A percentile compares a stretch with the other conserved stretches of the same genome.
Evolutionary conservation across 1,140 invertebrate genomes (phyloP).

Genomic region (Anoplolepis gracilipes): DNA sequence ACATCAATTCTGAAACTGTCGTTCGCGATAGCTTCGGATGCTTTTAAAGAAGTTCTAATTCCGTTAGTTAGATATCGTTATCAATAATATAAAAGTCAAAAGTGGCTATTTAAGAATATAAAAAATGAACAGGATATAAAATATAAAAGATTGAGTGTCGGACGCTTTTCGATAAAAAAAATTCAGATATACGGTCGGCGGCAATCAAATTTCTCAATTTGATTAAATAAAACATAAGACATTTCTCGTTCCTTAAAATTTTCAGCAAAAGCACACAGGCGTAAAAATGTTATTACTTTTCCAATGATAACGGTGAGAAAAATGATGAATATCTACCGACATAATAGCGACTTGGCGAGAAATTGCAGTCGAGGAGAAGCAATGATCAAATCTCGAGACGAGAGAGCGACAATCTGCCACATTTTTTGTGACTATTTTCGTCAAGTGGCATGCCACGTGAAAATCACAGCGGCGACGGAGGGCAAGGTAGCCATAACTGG

Average conservation of each 20-base stretch:
- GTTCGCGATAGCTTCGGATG: neutral
- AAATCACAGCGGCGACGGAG: slow-evolving; percentile 19
- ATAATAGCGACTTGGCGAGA: neutral
- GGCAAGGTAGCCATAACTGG: slow-evolving; percentile 50
- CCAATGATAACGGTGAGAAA: neutral
- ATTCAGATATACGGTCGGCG: neutral
- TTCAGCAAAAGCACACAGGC: neutral
- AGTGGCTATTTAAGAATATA: neutral
- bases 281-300: neutral
- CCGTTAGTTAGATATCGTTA: neutral
- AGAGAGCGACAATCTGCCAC: slow-evolving; percentile 12
- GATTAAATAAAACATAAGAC: neutral
- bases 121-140: neutral
- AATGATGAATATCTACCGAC: neutral
- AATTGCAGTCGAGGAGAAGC: neutral
- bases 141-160: neutral
- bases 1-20: neutral
- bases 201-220: neutral
- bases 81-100: slow-evolving; percentile 5
- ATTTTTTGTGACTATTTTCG: slow-evolving; percentile 33
- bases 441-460: neutral
- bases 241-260: neutral
- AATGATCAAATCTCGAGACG: slow-evolving; percentile 33
- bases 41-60: neutral
- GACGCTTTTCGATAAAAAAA: neutral